Evolutionary conservation across 2,888 invertebrate species (phyloP), one percentile per base, ranked within the genome.

Genomic region (Eristalinus aeneus): DNA sequence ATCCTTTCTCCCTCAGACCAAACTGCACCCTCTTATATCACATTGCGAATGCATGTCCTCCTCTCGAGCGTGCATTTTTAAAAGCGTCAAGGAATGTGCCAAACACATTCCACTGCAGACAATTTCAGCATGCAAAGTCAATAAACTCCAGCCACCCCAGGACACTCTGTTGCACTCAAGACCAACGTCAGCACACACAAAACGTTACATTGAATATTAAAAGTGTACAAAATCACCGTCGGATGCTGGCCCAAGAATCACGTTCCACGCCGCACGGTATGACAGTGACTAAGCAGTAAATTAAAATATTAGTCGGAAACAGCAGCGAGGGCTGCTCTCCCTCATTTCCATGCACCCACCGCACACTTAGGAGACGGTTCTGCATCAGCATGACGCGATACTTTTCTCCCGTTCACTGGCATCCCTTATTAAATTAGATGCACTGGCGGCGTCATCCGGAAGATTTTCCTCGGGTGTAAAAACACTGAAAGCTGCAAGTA

Each of bases 351-450:
- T 34, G 22, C 74, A 6, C 6, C 8, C 10, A 67, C 75, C 79
- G 75, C 79, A 71, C 8, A 1, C 75, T 75, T 80, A 65, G 53
- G 56, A 27, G 64, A 32, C 75, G 72, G 72, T 75, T 79, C 73
- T 79, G 79, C 84, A 79, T 84, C 79, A 79, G 79, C 76, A 73
- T 68, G 71, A 72, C 80, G 76, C 72, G 63, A 80, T 53, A 67
- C 64, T 73, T 63, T 72, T 72, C 65, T 76, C 61, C 32, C 6
- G 16, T 46, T 22, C 56, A 23, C 58, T 76, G 27, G 68, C 31
- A 68, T 68, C 76, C 72, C 73, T 85, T 81, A 85, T 81, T 76
- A 80, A 85, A 85, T 85, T 85, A 85, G 85, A 81, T 80, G 80
- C 84, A 85, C 72, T 72, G 80, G 58, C 79, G 68, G 63, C 72